phyloP scores from a whole-genome alignment of 2,113 vertebrate species.

The Onychostoma macrolepis region DNA sequence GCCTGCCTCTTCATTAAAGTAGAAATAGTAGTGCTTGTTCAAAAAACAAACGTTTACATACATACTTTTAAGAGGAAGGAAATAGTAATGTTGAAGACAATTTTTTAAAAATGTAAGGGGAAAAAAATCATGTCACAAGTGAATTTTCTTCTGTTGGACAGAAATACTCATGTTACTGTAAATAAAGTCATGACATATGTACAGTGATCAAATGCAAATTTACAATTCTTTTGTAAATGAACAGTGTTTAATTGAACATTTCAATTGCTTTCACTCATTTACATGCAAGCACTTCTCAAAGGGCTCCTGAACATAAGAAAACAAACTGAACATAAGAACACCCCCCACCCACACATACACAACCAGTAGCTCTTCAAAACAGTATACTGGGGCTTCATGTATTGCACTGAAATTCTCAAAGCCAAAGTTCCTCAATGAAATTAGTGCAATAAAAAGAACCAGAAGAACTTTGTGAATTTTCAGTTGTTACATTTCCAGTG shows the following conservation, averaged over 20 bases:
- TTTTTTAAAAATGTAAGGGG: constrained; percentile 76
- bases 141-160: constrained; percentile 79
- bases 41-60: constrained; percentile 81
- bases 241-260: background rate
- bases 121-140: constrained; percentile 77
- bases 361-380: constrained; percentile 73
- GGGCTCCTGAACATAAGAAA: background rate
- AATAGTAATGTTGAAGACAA: constrained; percentile 67
- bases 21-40: constrained; percentile 87
- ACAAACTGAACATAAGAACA: constrained; percentile 28
- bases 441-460: constrained; percentile 86
- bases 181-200: constrained; percentile 16
- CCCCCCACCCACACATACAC: background rate
- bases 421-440: constrained; percentile 83
- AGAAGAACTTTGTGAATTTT: constrained; percentile 78
- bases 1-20: constrained; percentile 82
- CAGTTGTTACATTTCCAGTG: constrained; percentile 50
- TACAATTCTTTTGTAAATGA: background rate
- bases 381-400: constrained; percentile 78
- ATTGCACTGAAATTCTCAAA: constrained; percentile 84
- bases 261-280: constrained; percentile 12
- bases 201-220: constrained; percentile 20
- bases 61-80: constrained; percentile 58
- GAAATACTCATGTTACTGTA: constrained; percentile 76
- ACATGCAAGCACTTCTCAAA: background rate